Conservation (phyloP, 37 sponge, comb jelly and placozoan species). For the Cliona cf. orientalis region DNA sequence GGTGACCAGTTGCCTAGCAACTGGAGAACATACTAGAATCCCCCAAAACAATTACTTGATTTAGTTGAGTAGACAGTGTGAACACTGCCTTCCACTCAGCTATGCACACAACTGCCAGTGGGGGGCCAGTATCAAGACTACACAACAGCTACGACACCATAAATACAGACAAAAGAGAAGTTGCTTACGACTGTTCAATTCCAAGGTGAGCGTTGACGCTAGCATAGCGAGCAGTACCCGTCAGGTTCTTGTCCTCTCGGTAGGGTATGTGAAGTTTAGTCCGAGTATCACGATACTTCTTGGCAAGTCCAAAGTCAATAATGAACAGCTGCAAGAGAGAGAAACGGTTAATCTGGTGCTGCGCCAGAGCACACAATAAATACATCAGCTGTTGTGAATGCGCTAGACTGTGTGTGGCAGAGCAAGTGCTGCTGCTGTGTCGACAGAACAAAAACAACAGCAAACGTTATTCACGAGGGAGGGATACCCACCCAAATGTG, state of each 20-base stretch:
- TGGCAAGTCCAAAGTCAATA: conserved; percentile 99
- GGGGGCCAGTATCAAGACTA: not conserved
- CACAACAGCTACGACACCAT: not conserved
- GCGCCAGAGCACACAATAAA: not conserved
- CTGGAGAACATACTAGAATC: not conserved
- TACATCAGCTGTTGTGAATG: not conserved
- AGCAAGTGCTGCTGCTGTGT: not conserved
- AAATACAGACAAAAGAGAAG: not conserved
- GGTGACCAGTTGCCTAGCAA: too few species aligned
- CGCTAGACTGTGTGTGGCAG: not conserved
- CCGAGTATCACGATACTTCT: conserved; percentile 97
- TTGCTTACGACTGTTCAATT: conserved; percentile 89
- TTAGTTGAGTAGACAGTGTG: conserved; percentile 8
- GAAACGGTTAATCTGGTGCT: not conserved
- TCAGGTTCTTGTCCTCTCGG: conserved; percentile 98
- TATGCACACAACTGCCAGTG: not conserved
- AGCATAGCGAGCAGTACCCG: conserved; percentile 99
- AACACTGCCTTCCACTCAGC: not conserved
- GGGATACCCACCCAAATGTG: too few species aligned
- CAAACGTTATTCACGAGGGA: not conserved
- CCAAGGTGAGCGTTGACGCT: conserved; percentile 99
- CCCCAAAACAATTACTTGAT: not conserved
- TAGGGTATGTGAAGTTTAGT: conserved; percentile 96
- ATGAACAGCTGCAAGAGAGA: conserved; percentile 80
- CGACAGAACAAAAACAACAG: not conserved